Evolutionary conservation across 2,113 vertebrate species (phyloP).

Genomic region (Phodopus roborovskii): DNA sequence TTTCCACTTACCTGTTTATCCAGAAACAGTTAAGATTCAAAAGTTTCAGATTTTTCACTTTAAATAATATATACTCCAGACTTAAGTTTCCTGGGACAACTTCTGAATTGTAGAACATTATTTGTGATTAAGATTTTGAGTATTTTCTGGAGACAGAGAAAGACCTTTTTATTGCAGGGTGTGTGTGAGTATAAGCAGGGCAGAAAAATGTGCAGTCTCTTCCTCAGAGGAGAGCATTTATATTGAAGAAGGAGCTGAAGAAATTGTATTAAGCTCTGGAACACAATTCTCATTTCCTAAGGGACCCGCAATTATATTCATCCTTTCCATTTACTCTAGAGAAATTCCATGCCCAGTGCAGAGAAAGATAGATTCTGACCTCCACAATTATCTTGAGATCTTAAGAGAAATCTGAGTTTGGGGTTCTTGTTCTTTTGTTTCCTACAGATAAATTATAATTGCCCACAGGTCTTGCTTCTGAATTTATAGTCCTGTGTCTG

Average conservation of each 20-base stretch:
- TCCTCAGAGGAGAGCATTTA: background rate
- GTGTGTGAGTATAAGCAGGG: background rate
- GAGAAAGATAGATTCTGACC: background rate
- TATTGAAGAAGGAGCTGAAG: background rate
- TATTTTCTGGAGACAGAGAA: background rate
- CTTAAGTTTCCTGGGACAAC: background rate
- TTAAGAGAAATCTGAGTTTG: background rate
- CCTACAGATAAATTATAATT: too few relatives aligned
- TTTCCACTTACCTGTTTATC: background rate
- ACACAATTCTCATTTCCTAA: background rate
- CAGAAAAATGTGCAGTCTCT: too few relatives aligned
- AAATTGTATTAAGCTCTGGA: too few relatives aligned
- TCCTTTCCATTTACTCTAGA: background rate
- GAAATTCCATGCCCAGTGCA: too few relatives aligned
- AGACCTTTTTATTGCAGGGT: fast-evolving
- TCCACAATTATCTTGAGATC: background rate
- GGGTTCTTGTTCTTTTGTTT: background rate
- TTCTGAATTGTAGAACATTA: background rate
- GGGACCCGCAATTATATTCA: background rate
- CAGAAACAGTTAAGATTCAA: background rate
- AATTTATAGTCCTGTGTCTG: too few relatives aligned
- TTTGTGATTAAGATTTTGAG: background rate
- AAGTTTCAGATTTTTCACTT: background rate
- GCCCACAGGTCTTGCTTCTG: too few relatives aligned
- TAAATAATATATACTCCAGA: background rate